A percentile compares a stretch with the other conserved stretches of the same genome.
Evolutionary conservation across 2,888 invertebrate genomes (phyloP).

Genomic region (Parnassius smintheus): DNA sequence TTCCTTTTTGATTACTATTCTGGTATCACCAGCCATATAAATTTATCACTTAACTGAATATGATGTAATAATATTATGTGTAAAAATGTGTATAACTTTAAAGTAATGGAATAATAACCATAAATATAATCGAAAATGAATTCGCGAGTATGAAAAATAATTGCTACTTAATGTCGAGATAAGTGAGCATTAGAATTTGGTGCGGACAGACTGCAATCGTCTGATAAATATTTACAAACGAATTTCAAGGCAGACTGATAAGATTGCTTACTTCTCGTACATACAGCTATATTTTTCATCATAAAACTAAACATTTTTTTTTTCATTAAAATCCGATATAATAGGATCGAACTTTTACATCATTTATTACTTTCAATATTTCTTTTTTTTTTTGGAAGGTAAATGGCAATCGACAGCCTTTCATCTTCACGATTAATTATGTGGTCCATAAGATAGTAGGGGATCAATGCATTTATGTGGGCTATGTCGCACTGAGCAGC

Average conservation of each 20-base stretch:
- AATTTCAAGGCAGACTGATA: conserved; percentile 53
- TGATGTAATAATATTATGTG: too few relatives aligned
- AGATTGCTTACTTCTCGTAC: conserved; percentile 37
- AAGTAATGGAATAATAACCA: too few relatives aligned
- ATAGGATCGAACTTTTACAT: not conserved
- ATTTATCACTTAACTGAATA: too few relatives aligned
- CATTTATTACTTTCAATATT: not conserved
- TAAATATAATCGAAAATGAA: not conserved
- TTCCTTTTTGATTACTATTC: too few relatives aligned
- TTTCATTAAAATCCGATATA: too few relatives aligned
- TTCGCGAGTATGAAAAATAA: not conserved
- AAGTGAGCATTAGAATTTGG: conserved; percentile 10
- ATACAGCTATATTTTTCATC: not conserved
- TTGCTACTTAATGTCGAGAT: not conserved
- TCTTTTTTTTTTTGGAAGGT: too few relatives aligned
- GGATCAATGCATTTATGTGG: conserved; percentile 29
- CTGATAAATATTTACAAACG: conserved; percentile 43
- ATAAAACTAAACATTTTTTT: too few relatives aligned
- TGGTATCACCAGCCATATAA: too few relatives aligned
- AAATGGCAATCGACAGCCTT: too few relatives aligned
- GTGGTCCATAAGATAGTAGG: not conserved
- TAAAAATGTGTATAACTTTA: too few relatives aligned
- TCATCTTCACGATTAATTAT: too few relatives aligned
- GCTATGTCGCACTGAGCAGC: conserved; percentile 52
- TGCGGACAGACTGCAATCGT: conserved; percentile 23